Base-by-base conservation (phyloP, 2,888 invertebrate species). In the Bedellia somnulentella region DNA sequence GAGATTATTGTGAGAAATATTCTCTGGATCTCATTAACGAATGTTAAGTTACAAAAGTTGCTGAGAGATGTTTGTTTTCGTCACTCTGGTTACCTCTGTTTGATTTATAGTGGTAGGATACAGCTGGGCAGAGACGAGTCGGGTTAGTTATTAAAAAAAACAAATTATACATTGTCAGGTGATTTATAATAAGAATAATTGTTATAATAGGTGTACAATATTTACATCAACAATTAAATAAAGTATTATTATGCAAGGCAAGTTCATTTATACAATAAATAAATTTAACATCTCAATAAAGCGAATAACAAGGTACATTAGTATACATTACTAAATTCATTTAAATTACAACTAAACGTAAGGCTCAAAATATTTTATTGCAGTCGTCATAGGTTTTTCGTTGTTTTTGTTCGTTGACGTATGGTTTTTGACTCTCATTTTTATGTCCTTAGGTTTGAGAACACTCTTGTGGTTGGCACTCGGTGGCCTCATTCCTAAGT, bases 381-480 rank as follows among this genome's bases (percentile, higher is more conserved):
- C 77, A 52, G 77, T 77, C 53, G 75, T 76, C 68, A 71, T 73
- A 51, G 75, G 52, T 49, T 73, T 73, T 51, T 77, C 76, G 66
- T 73, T 76, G 64, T 70, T 62, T 64, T 73, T 75, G 57, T 75
- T 76, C 67, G 79, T 80, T 46, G 80, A 67, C 37, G 81, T 78
- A 43, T 79, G 78, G 40, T 83, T 82, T 49, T 81, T 84, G 31
- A 82, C 85, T 45, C 87, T 78, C 64, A 87, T 81, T 50, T 88
- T 89, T 24, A 89, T 80, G 52, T 89, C 88, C 57, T 83, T 87
- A 34, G 87, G 87, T 47, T 88, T 88, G 34, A 87, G 57, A 52
- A 88, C 84, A 46, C 80, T 85, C 47, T 86, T 85, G 49, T 88
- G 88, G 53, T 87, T 88, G 39, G 64, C 71, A 52, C 82, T 87